A percentile compares a stretch with the other conserved stretches of the same genome.
Conservation (phyloP, 2,888 invertebrate species). For the Koerneria pararmatus region DNA sequence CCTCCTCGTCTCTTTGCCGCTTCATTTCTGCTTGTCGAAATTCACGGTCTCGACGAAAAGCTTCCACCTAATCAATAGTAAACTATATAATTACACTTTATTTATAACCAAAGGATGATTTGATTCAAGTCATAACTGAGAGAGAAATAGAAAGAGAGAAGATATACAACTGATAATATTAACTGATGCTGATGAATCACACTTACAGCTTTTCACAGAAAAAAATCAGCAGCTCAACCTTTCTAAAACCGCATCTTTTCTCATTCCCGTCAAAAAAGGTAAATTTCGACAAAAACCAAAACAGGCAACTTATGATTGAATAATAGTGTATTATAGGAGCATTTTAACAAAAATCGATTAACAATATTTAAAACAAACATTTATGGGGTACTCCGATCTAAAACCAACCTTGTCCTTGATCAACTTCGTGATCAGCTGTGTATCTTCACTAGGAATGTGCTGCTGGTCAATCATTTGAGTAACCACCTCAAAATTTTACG, state of each 20-base stretch:
- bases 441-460: conserved; percentile 85
- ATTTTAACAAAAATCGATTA: background rate
- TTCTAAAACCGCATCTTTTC: too few species aligned
- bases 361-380: background rate
- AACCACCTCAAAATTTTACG: conserved; percentile 69
- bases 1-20: conserved; percentile 51
- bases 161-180: too few species aligned
- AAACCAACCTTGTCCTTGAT: conserved; percentile 81
- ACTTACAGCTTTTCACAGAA: too few species aligned
- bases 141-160: too few species aligned
- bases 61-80: conserved; percentile 51
- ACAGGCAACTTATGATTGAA: background rate
- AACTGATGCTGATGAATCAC: too few species aligned
- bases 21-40: conserved; percentile 48
- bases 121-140: too few species aligned
- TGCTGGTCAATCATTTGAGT: conserved; percentile 71
- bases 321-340: background rate
- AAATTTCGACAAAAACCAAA: background rate
- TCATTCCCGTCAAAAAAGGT: too few species aligned
- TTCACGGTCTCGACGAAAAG: conserved; percentile 56
- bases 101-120: too few species aligned
- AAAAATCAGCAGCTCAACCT: too few species aligned
- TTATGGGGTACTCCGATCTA: conserved; percentile 60
- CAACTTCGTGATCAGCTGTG: conserved; percentile 82
- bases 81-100: too few species aligned